Evolutionary conservation across 2,113 vertebrate genomes (phyloP), one percentile per base, ranked within the genome.

Genomic region (Cheirogaleus medius): DNA sequence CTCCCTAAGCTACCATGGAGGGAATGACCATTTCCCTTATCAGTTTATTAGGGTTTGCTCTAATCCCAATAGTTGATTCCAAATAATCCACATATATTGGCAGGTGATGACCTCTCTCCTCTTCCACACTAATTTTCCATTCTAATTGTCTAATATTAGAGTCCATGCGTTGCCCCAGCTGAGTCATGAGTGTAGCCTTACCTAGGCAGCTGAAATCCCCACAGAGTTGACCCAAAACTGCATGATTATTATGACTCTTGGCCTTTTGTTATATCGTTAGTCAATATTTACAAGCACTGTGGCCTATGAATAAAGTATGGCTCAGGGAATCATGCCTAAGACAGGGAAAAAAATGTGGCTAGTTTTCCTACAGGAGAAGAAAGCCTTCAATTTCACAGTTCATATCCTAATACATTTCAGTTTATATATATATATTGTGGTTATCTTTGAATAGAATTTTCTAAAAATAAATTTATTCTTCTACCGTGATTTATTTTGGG

Each of bases 31-130:
- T 78, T 78, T 68, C 42, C 34, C 54, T 94, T 87, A 94, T 83
- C 37, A 86, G 54, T 94, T 97, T 96, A 95, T 93, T 96, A 95
- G 39, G 54, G 58, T 73, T 95, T 95, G 84, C 89, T 92, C 81
- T 89, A 94, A 92, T 94, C 71, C 49, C 44, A 93, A n/a, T 39
- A 94, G 77, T 60, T 91, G 73, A 97, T 92, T 92, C 54, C 74
- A 93, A 91, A 95, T 97, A 95, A 96, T 85, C 74, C 91, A 93
- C 80, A 71, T 86, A 82, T 81, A 95, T 94, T 81, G 96, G 89
- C 80, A 66, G 89, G 80, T 29, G 78, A 87, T 44, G 86, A 85
- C 83, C 93, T 74, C 90, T 81, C 34, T 83, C n/a, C 34, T 80
- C 52, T 86, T 93, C 73, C 52, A 76, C 49, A 58, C 49, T 89